Evolutionary conservation across 2,113 vertebrate genomes (phyloP), one percentile per base, ranked within the genome.

Genomic region (Hippoglossus stenolepis): DNA sequence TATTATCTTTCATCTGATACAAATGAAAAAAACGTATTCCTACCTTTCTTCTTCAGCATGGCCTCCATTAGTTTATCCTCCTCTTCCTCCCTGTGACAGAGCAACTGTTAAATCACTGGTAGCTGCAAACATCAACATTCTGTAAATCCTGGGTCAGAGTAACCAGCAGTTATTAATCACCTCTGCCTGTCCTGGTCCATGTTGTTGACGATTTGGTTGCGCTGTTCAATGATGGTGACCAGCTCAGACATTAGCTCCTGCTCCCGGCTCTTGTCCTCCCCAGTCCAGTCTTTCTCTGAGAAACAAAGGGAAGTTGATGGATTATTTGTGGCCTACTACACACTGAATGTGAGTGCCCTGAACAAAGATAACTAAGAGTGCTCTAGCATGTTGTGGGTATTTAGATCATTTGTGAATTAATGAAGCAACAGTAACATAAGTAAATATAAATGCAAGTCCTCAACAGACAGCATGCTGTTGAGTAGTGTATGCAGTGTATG

Each of bases 111-210:
- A 47, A 65, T 62, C 31, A 0, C 47, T 45, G 64, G 5, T 23
- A 7, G 24, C 26, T 59, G 11, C 21, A 63, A 31, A 56, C 14
- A 51, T 56, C 13, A 17, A 6, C 11, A 17, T 21, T 56, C 21
- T 21, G 13, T 15, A 15, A 13, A n/a, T 18, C 21, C n/a, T 57
- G 18, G 26, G 17, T 20, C 28, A 38, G 23, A 40, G 43, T 26
- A 38, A 45, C 20, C 20, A 26, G 18, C 20, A 56, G 17, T 51
- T 20, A 56, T 20, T 3, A 2, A 23, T 92, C 93, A 99, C 98
- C 97, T 98, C 93, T 99, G 97, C 81, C 97, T 93, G 93, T 99
- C 98, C 92, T 99, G 96, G 0, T 99, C 97, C 91, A 99, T 94
- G 93, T 92, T 97, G 93, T 97, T 99, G 53, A 99, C 93, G 1